phyloP scores from a whole-genome alignment of 2,797 vertebrate genomes.

The Enteromius paludinosus region DNA sequence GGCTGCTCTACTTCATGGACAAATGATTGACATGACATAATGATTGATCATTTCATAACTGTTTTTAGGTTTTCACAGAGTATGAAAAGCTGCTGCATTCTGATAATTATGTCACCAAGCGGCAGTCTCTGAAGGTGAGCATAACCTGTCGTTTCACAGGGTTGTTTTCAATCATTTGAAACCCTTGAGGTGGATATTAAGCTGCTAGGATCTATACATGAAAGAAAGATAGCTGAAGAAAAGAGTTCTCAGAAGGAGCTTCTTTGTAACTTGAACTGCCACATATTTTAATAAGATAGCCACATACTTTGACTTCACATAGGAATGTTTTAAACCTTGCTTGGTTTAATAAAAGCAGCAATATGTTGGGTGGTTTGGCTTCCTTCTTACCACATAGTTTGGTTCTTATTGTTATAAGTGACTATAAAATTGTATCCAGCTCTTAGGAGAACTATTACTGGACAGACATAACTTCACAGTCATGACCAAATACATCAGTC shows the following conservation, averaged over 20 bases:
- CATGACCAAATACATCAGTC: slow-evolving; percentile 86
- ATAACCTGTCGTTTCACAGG: background rate
- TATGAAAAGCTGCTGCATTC: slow-evolving; percentile 87
- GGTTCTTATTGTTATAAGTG: background rate
- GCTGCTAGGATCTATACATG: background rate
- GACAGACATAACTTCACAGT: slow-evolving; percentile 86
- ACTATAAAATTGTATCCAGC: slow-evolving; percentile 63
- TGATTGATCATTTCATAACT: background rate
- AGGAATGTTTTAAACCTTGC: background rate
- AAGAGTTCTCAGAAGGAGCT: background rate
- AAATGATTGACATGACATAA: background rate
- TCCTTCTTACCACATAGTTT: background rate
- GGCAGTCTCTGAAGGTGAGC: slow-evolving; percentile 84
- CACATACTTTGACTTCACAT: background rate
- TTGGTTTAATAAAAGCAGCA: slow-evolving; percentile 3
- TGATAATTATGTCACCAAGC: slow-evolving; percentile 85
- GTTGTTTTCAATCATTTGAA: slow-evolving; percentile 23
- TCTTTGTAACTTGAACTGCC: background rate
- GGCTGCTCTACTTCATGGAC: background rate
- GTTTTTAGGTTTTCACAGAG: slow-evolving; percentile 79
- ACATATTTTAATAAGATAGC: slow-evolving; percentile 30
- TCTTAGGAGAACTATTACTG: slow-evolving; percentile 83
- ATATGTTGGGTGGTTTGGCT: background rate
- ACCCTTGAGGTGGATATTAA: slow-evolving; percentile 6
- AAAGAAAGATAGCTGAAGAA: background rate